Evolutionary conservation across 2,113 vertebrate genomes (phyloP).

Genomic region (Pogonocichla stellata): DNA sequence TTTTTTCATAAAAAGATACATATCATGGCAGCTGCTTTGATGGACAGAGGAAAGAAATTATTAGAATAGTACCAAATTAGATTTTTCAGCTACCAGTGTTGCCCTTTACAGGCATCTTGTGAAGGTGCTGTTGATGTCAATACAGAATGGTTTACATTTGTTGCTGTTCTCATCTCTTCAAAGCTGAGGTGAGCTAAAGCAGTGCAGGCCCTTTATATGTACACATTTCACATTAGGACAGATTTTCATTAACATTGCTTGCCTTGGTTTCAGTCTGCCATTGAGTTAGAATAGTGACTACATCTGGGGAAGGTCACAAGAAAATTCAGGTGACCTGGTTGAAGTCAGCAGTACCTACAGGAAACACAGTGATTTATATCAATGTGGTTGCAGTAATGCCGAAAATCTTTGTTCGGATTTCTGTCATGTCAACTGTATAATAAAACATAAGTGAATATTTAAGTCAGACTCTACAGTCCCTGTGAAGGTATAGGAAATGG

Average conservation of each 20-base stretch:
- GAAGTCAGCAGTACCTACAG: neutral
- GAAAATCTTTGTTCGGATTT: neutral
- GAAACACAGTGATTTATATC: neutral
- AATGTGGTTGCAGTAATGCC: neutral
- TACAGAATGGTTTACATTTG: neutral
- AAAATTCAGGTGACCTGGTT: neutral
- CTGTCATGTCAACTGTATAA: neutral
- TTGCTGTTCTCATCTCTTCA: neutral
- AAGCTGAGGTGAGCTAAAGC: neutral
- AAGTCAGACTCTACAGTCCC: neutral
- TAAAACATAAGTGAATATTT: neutral
- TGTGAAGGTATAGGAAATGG: neutral
- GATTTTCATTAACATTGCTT: neutral
- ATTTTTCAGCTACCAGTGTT: neutral
- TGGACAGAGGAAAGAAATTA: neutral
- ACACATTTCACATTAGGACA: neutral
- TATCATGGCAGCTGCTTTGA: neutral
- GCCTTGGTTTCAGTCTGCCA: neutral
- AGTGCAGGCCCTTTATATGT: neutral
- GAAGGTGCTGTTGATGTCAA: neutral
- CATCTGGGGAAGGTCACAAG: neutral
- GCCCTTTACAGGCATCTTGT: neutral
- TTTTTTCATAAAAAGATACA: rapidly evolving
- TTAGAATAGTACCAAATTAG: neutral
- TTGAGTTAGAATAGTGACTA: neutral